phyloP scores from a whole-genome alignment of 1,140 invertebrate genomes.

The Brachionus manjavacas region DNA sequence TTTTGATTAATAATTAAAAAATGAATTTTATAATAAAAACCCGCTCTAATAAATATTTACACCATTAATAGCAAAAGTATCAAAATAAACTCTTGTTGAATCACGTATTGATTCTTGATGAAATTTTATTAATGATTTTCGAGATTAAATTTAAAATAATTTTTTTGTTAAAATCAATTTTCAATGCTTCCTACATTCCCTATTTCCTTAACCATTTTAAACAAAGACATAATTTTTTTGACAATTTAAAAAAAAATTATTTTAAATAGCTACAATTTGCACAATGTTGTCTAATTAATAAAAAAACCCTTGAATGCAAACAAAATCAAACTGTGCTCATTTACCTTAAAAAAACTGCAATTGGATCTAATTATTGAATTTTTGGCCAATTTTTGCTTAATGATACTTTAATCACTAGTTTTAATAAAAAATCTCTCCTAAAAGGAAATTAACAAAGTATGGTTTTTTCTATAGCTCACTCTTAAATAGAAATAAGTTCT shows the following conservation, averaged over 20 bases:
- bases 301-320: not conserved
- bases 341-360: not conserved
- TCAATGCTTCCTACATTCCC: not conserved
- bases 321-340: not conserved
- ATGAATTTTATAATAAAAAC: not conserved
- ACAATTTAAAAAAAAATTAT: not conserved
- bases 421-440: not conserved
- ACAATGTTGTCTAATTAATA: not conserved
- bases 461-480: not conserved
- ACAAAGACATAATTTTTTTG: not conserved
- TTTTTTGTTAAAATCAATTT: not conserved
- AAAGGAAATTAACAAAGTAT: not conserved
- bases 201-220: not conserved
- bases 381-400: not conserved
- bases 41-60: not conserved
- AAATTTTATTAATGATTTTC: not conserved
- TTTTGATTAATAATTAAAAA: not conserved
- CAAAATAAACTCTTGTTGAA: not conserved
- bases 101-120: slow-evolving; percentile 1
- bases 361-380: not conserved
- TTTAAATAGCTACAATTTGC: not conserved
- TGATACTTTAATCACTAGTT: not conserved
- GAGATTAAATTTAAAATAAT: not conserved
- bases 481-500: not conserved
- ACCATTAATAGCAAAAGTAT: not conserved